These are phyloP conservation scores for Oryzias dopingdopingensis DNA, from an alignment of 2,797 vertebrate genomes.

Conservation along the genomic window DNA sequence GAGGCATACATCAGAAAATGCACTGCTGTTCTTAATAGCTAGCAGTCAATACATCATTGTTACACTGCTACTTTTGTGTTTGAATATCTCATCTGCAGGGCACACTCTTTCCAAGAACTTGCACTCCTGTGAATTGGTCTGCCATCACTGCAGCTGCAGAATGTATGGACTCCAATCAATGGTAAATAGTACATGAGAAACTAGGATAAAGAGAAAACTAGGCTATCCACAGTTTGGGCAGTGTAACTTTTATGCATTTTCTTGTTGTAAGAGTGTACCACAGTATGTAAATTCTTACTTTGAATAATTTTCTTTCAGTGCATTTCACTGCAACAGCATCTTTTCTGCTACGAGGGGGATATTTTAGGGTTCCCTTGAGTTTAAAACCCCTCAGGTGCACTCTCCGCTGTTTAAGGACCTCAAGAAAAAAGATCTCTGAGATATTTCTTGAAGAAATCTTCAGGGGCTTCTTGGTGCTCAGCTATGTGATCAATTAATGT, in stretches of 20 bases:
- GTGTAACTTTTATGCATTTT: not conserved
- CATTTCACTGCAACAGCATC: conserved; percentile 6
- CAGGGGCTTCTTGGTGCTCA: conserved; percentile 26
- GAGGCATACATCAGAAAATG: conserved; percentile 26
- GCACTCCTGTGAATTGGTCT: conserved; percentile 23
- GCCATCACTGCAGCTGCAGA: conserved; percentile 8
- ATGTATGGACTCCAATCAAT: conserved; percentile 6
- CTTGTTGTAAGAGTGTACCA: not conserved
- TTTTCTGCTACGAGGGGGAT: conserved; percentile 35
- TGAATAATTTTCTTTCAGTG: conserved; percentile 4
- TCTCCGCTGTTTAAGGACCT: conserved; percentile 32
- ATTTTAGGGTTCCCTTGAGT: conserved; percentile 27
- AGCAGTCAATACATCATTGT: conserved; percentile 63
- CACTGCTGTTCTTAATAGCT: conserved; percentile 23
- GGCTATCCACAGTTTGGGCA: not conserved
- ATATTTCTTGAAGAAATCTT: conserved; percentile 26
- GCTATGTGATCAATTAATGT: conserved; percentile 51
- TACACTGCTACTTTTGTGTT: conserved; percentile 25
- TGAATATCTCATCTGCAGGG: conserved; percentile 46
- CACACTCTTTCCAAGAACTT: conserved; percentile 12
- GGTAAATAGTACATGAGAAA: conserved; percentile 19
- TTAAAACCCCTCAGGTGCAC: conserved; percentile 38
- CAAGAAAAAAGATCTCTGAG: conserved; percentile 25
- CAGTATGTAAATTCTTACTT: conserved; percentile 28
- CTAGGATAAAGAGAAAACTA: conserved; percentile 4